Conservation (phyloP, 2,888 invertebrate genomes). For the Serrognathus titanus region DNA sequence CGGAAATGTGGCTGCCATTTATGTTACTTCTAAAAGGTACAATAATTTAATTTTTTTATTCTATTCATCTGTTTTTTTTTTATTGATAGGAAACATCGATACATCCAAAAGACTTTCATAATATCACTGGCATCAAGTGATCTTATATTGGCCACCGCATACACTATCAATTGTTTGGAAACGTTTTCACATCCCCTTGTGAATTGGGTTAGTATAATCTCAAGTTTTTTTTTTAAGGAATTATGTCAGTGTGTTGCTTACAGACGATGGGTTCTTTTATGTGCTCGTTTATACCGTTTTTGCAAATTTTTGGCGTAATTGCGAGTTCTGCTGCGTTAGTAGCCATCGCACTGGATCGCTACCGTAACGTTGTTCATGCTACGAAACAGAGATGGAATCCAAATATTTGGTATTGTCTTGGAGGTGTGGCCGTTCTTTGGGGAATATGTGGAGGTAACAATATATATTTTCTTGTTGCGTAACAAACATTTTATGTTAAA, state of each 20-base stretch:
- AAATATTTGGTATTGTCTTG: constrained; percentile 37
- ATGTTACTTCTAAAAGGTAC: constrained; percentile 26
- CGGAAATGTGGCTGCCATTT: constrained; percentile 30
- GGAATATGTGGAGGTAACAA: constrained; percentile 41
- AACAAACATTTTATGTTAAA: too few species aligned
- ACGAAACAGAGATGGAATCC: constrained; percentile 52
- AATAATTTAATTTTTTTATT: neutral
- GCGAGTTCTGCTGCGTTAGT: constrained; percentile 54
- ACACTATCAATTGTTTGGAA: constrained; percentile 39
- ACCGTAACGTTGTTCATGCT: constrained; percentile 50
- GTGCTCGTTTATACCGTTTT: constrained; percentile 53
- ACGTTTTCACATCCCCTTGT: constrained; percentile 37
- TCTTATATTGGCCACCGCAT: constrained; percentile 41
- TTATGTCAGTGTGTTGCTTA: constrained; percentile 15
- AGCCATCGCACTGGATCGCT: constrained; percentile 56
- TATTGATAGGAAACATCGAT: constrained; percentile 47
- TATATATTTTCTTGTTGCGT: too few species aligned
- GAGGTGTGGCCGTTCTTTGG: constrained; percentile 45
- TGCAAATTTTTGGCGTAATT: constrained; percentile 52
- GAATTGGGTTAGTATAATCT: constrained; percentile 40
- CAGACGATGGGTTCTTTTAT: constrained; percentile 50
- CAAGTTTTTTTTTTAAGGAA: neutral
- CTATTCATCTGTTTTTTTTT: neutral
- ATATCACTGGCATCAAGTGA: constrained; percentile 54
- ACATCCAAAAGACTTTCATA: constrained; percentile 53